Evolutionary conservation across 2,888 invertebrate species (phyloP).

Genomic region (Macrophya alboannulata): DNA sequence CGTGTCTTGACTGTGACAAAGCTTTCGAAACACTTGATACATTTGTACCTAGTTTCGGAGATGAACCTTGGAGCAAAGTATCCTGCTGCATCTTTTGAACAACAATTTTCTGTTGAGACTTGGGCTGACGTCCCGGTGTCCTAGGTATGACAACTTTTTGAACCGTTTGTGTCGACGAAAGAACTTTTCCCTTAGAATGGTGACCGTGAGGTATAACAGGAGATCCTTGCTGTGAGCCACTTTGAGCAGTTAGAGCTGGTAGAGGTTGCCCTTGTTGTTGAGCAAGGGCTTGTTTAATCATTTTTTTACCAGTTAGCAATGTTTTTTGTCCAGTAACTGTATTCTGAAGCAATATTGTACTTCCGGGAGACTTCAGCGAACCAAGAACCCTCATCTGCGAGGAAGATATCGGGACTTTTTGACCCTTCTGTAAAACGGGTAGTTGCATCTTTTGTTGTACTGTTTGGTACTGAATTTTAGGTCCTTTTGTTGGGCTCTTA

Average conservation of each 20-base stretch:
- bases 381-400: conserved; percentile 73
- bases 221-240: conserved; percentile 61
- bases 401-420: conserved; percentile 72
- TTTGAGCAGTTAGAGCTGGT: conserved; percentile 64
- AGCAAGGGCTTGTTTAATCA: conserved; percentile 64
- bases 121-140: conserved; percentile 65
- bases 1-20: conserved; percentile 58
- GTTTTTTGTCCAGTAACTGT: conserved; percentile 63
- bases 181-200: conserved; percentile 57
- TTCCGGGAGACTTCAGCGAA: conserved; percentile 78
- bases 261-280: conserved; percentile 63
- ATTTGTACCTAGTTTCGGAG: conserved; percentile 54
- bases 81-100: conserved; percentile 58
- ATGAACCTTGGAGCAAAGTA: conserved; percentile 48
- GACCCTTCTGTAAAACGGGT: conserved; percentile 77
- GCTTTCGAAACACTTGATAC: conserved; percentile 57
- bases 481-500: conserved; percentile 69
- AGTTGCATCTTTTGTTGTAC: conserved; percentile 71
- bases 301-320: conserved; percentile 67
- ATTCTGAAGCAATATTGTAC: conserved; percentile 72
- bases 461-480: conserved; percentile 73
- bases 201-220: conserved; percentile 60
- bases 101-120: conserved; percentile 70
- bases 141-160: conserved; percentile 69
- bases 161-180: conserved; percentile 55